phyloP scores from a whole-genome alignment of 2,888 invertebrate genomes.

The Scelioninae gen. 2 region DNA sequence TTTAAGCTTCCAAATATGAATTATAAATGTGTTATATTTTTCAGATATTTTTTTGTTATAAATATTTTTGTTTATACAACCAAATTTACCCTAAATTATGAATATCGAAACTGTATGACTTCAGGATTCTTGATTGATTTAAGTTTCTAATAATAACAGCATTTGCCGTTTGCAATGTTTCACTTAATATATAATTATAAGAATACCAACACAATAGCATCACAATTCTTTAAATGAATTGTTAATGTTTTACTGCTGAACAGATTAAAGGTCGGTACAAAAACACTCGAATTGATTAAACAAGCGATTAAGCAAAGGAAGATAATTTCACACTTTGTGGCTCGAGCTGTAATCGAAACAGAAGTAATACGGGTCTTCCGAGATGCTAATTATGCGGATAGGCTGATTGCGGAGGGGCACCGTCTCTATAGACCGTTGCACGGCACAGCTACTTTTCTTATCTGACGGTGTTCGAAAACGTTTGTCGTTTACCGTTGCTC shows the following conservation, averaged over 20 bases:
- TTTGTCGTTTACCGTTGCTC: slow-evolving; percentile 60
- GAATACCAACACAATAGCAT: no score
- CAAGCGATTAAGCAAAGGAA: slow-evolving; percentile 27
- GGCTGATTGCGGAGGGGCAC: not conserved
- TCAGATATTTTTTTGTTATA: no score
- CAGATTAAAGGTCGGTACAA: slow-evolving; percentile 8
- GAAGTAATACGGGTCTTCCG: slow-evolving; percentile 46
- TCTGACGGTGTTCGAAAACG: slow-evolving; percentile 54
- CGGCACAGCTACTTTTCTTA: slow-evolving; percentile 52
- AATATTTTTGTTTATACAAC: no score
- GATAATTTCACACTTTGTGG: slow-evolving; percentile 51
- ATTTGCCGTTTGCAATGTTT: no score
- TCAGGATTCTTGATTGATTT: no score
- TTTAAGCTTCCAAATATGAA: no score
- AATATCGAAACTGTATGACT: no score
- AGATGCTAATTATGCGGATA: slow-evolving; percentile 54
- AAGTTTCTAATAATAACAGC: no score
- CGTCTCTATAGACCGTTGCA: slow-evolving; percentile 49
- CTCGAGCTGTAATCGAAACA: slow-evolving; percentile 40
- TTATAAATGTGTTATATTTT: no score
- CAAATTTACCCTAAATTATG: no score
- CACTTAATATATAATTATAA: no score
- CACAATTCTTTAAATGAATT: slow-evolving; percentile 11
- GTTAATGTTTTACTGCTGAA: slow-evolving; percentile 1
- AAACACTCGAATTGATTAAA: slow-evolving; percentile 38